phyloP scores from a whole-genome alignment of 2,113 vertebrate genomes.

The Vicugna pacos region DNA sequence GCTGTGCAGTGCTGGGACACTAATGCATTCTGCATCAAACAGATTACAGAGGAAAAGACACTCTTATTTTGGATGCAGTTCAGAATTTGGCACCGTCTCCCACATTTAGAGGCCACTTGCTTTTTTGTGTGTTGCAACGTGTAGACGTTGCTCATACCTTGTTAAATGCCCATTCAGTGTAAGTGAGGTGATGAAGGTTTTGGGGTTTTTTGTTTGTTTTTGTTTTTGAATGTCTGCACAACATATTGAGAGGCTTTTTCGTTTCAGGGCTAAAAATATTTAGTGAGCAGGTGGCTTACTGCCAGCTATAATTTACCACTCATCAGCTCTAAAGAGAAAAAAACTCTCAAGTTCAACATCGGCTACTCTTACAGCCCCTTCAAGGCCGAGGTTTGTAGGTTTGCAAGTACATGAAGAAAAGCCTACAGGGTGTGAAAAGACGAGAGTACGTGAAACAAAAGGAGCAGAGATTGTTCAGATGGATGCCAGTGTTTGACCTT shows the following conservation, averaged over 20 bases:
- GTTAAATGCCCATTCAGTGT: conserved; percentile 70
- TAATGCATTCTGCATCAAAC: conserved; percentile 75
- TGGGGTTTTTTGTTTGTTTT: neutral
- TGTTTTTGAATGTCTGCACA: conserved; percentile 59
- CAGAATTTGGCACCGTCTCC: conserved; percentile 72
- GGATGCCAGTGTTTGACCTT: neutral
- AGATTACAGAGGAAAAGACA: conserved; percentile 77
- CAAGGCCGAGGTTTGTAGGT: conserved; percentile 31
- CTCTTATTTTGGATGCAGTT: conserved; percentile 80
- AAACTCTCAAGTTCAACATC: neutral
- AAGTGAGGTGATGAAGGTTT: conserved; percentile 64
- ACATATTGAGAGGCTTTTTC: conserved; percentile 80
- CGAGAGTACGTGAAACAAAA: neutral
- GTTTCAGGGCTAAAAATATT: conserved; percentile 84
- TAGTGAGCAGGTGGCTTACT: conserved; percentile 79
- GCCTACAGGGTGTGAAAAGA: neutral
- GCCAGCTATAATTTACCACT: conserved; percentile 72
- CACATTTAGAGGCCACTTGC: conserved; percentile 79
- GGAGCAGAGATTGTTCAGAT: neutral
- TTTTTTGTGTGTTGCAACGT: conserved; percentile 72
- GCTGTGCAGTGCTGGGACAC: conserved; percentile 75
- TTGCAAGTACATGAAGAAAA: neutral
- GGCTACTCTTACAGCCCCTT: neutral
- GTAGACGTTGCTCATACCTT: conserved; percentile 75
- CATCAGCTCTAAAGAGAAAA: conserved; percentile 60